phyloP scores from a whole-genome alignment of 1,140 invertebrate genomes.

The Battus philenor region DNA sequence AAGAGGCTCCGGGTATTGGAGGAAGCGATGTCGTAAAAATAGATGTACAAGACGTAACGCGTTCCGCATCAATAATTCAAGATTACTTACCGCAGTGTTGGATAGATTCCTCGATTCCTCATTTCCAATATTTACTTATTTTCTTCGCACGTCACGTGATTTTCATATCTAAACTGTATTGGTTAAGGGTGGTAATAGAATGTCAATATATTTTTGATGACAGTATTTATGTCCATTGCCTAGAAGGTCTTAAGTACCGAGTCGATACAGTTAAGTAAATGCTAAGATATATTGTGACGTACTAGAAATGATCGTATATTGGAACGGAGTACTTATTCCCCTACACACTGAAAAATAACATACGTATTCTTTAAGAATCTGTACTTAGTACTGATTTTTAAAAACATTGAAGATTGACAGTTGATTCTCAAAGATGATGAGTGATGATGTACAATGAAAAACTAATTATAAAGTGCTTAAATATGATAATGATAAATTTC shows the following conservation, averaged over 20 bases:
- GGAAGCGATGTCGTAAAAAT: conserved; percentile 52
- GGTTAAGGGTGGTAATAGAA: neutral
- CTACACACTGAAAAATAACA: no score
- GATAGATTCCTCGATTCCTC: conserved; percentile 43
- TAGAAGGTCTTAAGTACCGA: conserved; percentile 13
- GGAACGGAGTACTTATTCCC: no score
- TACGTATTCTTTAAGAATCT: no score
- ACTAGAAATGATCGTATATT: no score
- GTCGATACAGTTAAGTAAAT: conserved; percentile 11
- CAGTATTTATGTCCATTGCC: conserved; percentile 14
- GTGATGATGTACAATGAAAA: no score
- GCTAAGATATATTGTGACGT: conserved; percentile 7
- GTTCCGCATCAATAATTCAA: conserved; percentile 54
- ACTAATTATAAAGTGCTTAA: no score
- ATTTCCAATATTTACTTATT: conserved; percentile 42
- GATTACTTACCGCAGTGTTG: conserved; percentile 40
- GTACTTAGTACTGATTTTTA: no score
- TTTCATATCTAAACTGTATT: neutral
- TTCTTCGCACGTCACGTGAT: conserved; percentile 14
- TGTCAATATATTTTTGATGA: conserved; percentile 2
- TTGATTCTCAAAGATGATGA: no score
- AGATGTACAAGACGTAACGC: conserved; percentile 50
- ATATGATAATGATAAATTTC: no score
- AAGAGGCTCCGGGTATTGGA: conserved; percentile 40
- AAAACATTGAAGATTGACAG: no score